A percentile compares a stretch with the other conserved stretches of the same genome.
phyloP scores from a whole-genome alignment of 2,888 invertebrate genomes.

The Rapana venosa region DNA sequence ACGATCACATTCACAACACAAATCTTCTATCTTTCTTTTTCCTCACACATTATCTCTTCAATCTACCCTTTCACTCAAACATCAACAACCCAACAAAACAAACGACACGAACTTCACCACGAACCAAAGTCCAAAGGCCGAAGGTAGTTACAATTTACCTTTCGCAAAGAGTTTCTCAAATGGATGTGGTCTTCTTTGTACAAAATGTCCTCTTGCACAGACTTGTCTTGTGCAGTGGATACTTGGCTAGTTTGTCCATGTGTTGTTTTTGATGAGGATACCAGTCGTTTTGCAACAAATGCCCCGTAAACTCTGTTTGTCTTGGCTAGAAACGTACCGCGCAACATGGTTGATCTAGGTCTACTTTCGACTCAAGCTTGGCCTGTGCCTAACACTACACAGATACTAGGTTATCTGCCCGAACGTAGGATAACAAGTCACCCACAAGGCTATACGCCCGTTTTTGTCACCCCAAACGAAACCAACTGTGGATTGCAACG shows the following conservation, averaged over 20 bases:
- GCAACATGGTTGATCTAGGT: slow-evolving; percentile 29
- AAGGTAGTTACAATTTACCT: slow-evolving; percentile 54
- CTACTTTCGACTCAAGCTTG: not conserved
- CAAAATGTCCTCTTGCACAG: slow-evolving; percentile 50
- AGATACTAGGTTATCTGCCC: not conserved
- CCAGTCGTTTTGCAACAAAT: not conserved
- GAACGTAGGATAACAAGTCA: not conserved
- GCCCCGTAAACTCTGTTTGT: not conserved
- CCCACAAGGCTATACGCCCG: not conserved
- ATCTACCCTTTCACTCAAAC: not conserved
- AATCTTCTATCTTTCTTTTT: no score
- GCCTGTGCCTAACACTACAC: not conserved
- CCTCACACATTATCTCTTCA: not conserved
- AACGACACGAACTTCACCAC: not conserved
- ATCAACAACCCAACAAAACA: not conserved
- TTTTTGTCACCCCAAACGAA: not conserved
- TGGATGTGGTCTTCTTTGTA: slow-evolving; percentile 67
- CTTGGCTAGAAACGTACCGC: not conserved
- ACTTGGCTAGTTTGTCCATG: slow-evolving; percentile 24
- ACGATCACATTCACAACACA: not conserved
- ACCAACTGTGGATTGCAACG: not conserved
- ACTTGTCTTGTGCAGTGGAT: slow-evolving; percentile 16
- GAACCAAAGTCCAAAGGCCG: not conserved
- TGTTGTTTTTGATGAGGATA: slow-evolving; percentile 13
- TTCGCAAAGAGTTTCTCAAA: slow-evolving; percentile 63